Evolutionary conservation across 2,113 vertebrate species (phyloP), one percentile per base, ranked within the genome.

Genomic region (Ammodytes marinus): DNA sequence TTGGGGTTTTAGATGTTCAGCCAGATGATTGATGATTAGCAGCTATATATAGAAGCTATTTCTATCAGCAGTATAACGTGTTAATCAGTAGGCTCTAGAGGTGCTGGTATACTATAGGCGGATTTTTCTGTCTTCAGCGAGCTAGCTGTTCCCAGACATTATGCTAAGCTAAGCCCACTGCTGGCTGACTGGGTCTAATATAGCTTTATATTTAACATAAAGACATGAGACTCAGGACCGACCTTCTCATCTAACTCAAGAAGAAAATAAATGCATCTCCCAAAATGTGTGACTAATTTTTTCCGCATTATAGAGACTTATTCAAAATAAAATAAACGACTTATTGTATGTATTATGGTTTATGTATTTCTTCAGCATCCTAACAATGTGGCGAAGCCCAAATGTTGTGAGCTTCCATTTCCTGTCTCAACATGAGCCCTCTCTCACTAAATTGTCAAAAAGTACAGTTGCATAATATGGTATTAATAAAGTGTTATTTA

Each of bases 361-460:
- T 39, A 4, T 70, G 40, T 6, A 43, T 40, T 47, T 63, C 35
- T 68, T 77, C 43, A 61, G 50, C 52, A 54, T 60, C 54, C 55
- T 19, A 53, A 70, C 55, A 27, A 54, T 63, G 19, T 2, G 1
- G 43, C 64, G 53, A 71, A 86, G 55, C 57, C 27, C 27, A 72
- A 59, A 53, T 52, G 45, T 63, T 78, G 49, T 43, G 14, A 43
- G 12, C 42, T 7, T 52, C 74, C 77, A 17, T 86, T 86, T 87
- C 53, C 77, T 43, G 72, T 50, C 58, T 82, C 46, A 27, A 39
- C 6, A 55, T 57, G 59, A 64, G 19, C 70, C 76, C 40, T 42
- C 79, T 37, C 73, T 86, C 82, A 86, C 70, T 84, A 68, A 82
- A 86, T 59, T 65, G 69, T 68, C 55, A 84, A 79, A 71, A 88